A percentile compares a stretch with the other conserved stretches of the same genome.
Evolutionary conservation across 1,140 invertebrate species (phyloP).

Genomic region (Penaeus chinensis): DNA sequence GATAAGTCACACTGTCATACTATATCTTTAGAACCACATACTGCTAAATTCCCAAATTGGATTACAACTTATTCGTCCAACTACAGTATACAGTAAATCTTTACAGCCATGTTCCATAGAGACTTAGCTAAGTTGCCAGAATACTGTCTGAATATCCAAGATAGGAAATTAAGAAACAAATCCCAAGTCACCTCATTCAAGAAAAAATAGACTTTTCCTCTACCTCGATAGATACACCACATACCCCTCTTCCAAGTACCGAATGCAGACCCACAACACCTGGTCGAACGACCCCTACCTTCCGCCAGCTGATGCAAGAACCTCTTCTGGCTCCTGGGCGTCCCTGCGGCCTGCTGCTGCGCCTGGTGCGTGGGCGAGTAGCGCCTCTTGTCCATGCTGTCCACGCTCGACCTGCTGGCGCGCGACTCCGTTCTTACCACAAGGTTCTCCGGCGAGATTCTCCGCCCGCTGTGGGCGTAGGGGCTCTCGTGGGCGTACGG

Average conservation of each 20-base stretch:
- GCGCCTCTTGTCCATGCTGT: constrained; percentile 53
- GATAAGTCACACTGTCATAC: too few relatives aligned
- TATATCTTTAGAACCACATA: too few relatives aligned
- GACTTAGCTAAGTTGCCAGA: too few relatives aligned
- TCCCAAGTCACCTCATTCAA: background rate
- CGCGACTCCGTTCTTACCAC: constrained; percentile 54
- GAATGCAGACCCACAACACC: background rate
- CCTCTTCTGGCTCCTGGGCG: constrained; percentile 59
- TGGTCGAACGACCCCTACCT: constrained; percentile 25
- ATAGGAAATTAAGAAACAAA: background rate
- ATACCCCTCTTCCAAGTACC: background rate
- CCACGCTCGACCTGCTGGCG: constrained; percentile 53
- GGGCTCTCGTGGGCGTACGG: constrained; percentile 31
- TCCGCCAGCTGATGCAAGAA: constrained; percentile 61
- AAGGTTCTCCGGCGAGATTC: constrained; percentile 54
- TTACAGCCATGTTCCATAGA: too few relatives aligned
- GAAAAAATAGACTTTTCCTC: background rate
- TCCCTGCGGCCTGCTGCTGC: constrained; percentile 46
- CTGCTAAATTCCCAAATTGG: too few relatives aligned
- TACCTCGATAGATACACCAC: background rate
- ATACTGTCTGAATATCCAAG: too few relatives aligned
- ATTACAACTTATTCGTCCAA: too few relatives aligned
- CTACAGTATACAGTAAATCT: too few relatives aligned
- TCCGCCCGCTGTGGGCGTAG: constrained; percentile 20
- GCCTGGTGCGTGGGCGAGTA: constrained; percentile 44